Evolutionary conservation across 2,888 invertebrate species (phyloP), one percentile per base, ranked within the genome.

Genomic region (Microdon myrmicae): DNA sequence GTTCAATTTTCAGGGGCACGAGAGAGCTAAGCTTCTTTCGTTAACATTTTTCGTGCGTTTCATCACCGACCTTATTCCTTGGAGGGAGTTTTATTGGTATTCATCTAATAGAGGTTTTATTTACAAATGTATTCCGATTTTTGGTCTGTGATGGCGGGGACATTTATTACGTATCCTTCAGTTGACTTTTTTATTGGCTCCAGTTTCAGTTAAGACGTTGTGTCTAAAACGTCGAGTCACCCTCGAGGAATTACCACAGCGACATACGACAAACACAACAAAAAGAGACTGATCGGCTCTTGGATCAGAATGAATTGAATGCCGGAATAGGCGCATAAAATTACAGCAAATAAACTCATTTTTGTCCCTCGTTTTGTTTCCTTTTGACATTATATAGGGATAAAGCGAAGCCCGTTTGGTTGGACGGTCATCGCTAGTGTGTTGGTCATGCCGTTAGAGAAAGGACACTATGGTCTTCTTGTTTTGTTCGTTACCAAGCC

Each of bases 51-150:
- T 39, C 25, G 6, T 6, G 16, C 12, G n/a, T n/a, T n/a, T n/a
- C n/a, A n/a, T n/a, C 9, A 6, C 13, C 20, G 19, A 10, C 22
- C 10, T 16, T 23, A 25, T 12, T n/a, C n/a, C n/a, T 31, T n/a
- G 29, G 32, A n/a, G 29, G 32, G 19, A 32, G 38, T 34, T 58
- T 53, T 64, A 64, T 64, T 64, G 64, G 64, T 23, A 58, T 58
- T 51, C 58, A 37, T 64, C 58, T 64, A 64, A 64, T 64, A 58
- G 64, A 64, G 56, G 58, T 53, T 64, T 64, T 64, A 64, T 58
- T 64, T 64, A 58, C 64, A 64, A 64, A 58, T 47, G 56, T 58
- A 58, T 53, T 64, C 58, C 53, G 45, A 55, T 26, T 45, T 51
- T 58, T 37, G 10, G 31, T 44, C 8, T 60, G 41, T 64, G 64